These are phyloP conservation scores for Synanceia verrucosa DNA, from an alignment of 2,797 vertebrate genomes.

Conservation along the genomic window DNA sequence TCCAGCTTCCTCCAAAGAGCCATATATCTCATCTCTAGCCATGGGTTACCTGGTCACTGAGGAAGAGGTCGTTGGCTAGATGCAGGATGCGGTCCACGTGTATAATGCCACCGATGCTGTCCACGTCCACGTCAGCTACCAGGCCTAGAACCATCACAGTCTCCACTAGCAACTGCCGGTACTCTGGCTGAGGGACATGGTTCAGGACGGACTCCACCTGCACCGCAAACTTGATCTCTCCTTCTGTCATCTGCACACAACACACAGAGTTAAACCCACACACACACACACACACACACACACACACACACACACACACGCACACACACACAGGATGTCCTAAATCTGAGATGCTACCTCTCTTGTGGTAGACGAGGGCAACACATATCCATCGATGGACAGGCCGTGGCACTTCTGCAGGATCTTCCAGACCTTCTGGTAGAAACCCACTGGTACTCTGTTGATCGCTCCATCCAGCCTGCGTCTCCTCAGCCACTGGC, in stretches of 20 bases:
- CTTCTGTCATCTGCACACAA: conserved; percentile 90
- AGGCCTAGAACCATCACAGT: conserved; percentile 92
- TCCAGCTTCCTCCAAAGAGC: too few relatives aligned
- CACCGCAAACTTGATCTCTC: conserved; percentile 98
- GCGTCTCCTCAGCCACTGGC: conserved; percentile 95
- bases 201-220: conserved; percentile 97
- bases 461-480: conserved; percentile 97
- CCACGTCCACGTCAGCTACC: conserved; percentile 90
- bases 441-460: conserved; percentile 95
- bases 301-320: neutral
- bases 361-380: conserved; percentile 96
- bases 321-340: neutral
- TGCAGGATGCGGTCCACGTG: conserved; percentile 93
- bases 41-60: conserved; percentile 96
- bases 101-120: conserved; percentile 92
- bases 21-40: too few relatives aligned
- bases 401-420: conserved; percentile 98
- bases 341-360: conserved; percentile 82
- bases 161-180: conserved; percentile 96
- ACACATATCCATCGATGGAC: conserved; percentile 96
- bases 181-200: conserved; percentile 95
- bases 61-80: conserved; percentile 93
- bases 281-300: neutral
- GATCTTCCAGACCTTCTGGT: conserved; percentile 97
- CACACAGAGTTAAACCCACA: neutral